Conservation (phyloP, 2,113 vertebrate species). For the Prunella himalayana region DNA sequence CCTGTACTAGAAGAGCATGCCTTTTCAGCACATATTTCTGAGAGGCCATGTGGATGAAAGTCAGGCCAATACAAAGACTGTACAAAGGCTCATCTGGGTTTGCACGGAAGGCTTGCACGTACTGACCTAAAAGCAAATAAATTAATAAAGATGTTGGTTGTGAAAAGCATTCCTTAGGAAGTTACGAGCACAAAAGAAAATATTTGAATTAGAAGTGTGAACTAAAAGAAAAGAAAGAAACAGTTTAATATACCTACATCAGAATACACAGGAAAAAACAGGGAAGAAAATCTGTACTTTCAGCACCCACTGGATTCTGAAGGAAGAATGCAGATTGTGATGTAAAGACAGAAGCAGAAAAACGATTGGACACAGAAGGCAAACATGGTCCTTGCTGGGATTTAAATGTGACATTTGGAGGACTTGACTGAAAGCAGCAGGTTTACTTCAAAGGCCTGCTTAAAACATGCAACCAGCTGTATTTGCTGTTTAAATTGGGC, state of each 20-base stretch:
- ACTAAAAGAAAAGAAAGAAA: not conserved
- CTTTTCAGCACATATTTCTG: slow-evolving; percentile 93
- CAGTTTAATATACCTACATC: not conserved
- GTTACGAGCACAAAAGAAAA: not conserved
- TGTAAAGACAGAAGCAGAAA: not conserved
- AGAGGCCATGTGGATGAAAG: slow-evolving; percentile 96
- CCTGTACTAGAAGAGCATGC: slow-evolving; percentile 91
- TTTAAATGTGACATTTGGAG: not conserved
- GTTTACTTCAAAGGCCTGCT: not conserved
- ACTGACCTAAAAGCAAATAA: slow-evolving; percentile 82
- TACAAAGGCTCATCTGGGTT: slow-evolving; percentile 83
- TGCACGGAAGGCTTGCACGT: slow-evolving; percentile 88
- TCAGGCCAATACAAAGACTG: slow-evolving; percentile 90
- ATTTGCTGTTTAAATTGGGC: not conserved
- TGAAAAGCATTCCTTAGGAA: not conserved
- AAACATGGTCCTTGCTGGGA: not conserved
- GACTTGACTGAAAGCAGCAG: not conserved
- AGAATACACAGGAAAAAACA: not conserved
- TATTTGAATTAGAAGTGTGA: not conserved
- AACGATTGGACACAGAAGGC: not conserved
- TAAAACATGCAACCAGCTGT: not conserved
- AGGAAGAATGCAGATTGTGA: not conserved
- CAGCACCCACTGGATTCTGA: not conserved
- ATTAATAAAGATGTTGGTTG: not conserved
- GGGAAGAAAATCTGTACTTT: not conserved